Evolutionary conservation across 2,888 invertebrate species (phyloP).

Genomic region (Polymixis flavicincta): DNA sequence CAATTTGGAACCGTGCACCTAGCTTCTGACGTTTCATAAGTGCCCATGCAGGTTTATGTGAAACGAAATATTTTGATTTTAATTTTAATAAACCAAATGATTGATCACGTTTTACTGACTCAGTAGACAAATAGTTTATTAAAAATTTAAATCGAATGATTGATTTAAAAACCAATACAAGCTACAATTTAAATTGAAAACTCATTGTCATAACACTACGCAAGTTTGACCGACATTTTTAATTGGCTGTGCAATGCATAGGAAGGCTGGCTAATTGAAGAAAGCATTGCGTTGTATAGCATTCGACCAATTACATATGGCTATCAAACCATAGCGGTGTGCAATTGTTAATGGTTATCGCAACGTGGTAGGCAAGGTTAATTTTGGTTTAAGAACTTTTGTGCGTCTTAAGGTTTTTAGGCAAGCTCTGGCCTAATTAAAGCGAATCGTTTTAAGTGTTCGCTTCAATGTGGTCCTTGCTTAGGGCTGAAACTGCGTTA

Average conservation of each 20-base stretch:
- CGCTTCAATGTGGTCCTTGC: neutral
- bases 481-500: no score
- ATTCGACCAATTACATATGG: conserved; percentile 54
- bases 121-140: conserved; percentile 13
- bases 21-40: no score
- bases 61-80: no score
- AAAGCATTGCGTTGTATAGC: conserved; percentile 52
- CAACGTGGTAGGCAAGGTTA: conserved; percentile 52
- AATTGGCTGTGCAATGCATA: conserved; percentile 47
- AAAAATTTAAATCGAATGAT: conserved; percentile 8
- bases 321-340: conserved; percentile 60
- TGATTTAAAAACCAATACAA: conserved; percentile 17
- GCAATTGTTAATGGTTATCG: conserved; percentile 57
- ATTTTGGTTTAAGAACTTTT: conserved; percentile 12
- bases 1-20: no score
- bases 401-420: neutral
- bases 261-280: conserved; percentile 58
- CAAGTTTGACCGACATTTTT: conserved; percentile 60
- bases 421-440: neutral
- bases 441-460: neutral
- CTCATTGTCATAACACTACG: conserved; percentile 23
- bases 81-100: neutral
- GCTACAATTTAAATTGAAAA: conserved; percentile 26
- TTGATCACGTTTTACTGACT: neutral
- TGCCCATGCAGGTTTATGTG: no score